Base-by-base conservation (phyloP, 2,797 vertebrate genomes). In the Sus cebifrons region DNA sequence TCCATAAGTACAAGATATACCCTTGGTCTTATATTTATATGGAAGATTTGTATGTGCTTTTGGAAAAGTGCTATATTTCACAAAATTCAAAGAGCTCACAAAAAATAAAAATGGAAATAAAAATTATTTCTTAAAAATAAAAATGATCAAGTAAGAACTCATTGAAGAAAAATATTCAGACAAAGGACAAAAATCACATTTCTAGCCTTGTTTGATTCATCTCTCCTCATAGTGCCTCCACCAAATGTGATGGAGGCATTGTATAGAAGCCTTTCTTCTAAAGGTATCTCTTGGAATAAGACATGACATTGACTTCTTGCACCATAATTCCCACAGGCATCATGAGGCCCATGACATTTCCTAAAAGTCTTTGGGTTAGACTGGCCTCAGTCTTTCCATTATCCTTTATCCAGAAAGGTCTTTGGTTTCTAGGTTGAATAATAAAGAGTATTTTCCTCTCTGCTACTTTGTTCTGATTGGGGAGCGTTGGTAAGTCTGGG, bases 81-180 rank as follows among this genome's bases (percentile, higher is more conserved):
- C 52, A 88, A 58, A 91, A 93, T 65, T 17, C 44, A 62, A 87
- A 81, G 27, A 60, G 23, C 65, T 62, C 64, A 85, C 64, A 73
- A 32, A 70, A 36, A 36, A 84, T 10, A 58, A 97, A 75, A 64
- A 58, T 56, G 27, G 64, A 90, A 68, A 81, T 79, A 58, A 44
- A 79, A 86, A 49, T 49, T 20, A 70, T 27, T 78, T 52, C 49
- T 78, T 62, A 27, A 86, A 62, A 78, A 23, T 21, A 70, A 78
- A 78, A 86, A 52, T 70, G 54, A 60, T 82, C 13, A 84, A 73
- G 27, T 90, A 78, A 67, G n/a, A 95, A 20, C 10, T 74, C 29
- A 52, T 18, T 70, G 40, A 95, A 81, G 27, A 86, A 95, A 94
- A 83, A 13, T 84, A 23, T 90, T 93, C 18, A 56, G 4, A 67